A percentile compares a stretch with the other conserved stretches of the same genome.
phyloP scores from a whole-genome alignment of 2,888 invertebrate species.

The Microchrysa polita region DNA sequence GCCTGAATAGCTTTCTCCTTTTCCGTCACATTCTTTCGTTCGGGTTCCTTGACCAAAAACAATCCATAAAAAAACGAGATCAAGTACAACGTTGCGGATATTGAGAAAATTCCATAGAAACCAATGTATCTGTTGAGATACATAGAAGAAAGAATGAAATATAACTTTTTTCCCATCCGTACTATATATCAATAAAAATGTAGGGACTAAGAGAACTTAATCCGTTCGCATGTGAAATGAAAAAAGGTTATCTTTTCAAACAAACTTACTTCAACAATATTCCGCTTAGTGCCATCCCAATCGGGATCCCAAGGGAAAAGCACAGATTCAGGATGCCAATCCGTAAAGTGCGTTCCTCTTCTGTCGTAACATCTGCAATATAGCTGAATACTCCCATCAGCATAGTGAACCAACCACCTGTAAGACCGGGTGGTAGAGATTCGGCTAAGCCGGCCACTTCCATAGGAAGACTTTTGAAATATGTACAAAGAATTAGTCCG shows the following conservation, averaged over 20 bases:
- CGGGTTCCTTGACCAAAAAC: conserved; percentile 74
- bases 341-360: conserved; percentile 82
- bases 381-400: conserved; percentile 91
- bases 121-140: conserved; percentile 69
- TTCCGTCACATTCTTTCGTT: conserved; percentile 56
- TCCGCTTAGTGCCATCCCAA: conserved; percentile 90
- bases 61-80: conserved; percentile 79
- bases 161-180: too few relatives aligned
- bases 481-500: conserved; percentile 81
- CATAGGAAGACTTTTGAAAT: conserved; percentile 81
- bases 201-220: too few relatives aligned
- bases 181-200: too few relatives aligned
- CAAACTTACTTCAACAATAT: conserved; percentile 69
- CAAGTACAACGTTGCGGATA: conserved; percentile 78
- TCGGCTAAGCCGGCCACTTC: conserved; percentile 83
- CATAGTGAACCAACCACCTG: conserved; percentile 89
- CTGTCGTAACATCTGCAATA: conserved; percentile 85
- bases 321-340: conserved; percentile 91
- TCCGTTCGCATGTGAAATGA: too few relatives aligned
- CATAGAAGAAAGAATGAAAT: too few relatives aligned
- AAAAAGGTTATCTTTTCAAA: too few relatives aligned
- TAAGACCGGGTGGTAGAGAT: conserved; percentile 82
- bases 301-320: conserved; percentile 86
- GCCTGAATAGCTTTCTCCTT: conserved; percentile 36
- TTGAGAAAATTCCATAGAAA: conserved; percentile 83